Evolutionary conservation across 2,888 invertebrate species (phyloP).

Genomic region (Pristionchus arcanus): DNA sequence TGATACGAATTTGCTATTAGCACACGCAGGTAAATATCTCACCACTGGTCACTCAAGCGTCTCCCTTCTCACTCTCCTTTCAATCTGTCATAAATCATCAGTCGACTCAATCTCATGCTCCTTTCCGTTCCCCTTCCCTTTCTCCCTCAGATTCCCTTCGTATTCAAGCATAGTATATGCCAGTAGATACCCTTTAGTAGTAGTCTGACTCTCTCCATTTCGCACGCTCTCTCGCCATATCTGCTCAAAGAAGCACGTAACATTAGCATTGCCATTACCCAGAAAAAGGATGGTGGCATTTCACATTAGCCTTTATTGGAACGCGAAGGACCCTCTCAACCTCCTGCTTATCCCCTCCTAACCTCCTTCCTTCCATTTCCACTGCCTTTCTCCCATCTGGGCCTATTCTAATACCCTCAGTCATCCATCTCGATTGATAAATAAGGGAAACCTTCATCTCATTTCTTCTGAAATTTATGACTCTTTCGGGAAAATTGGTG

Average conservation of each 20-base stretch:
- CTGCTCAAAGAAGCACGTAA: not conserved
- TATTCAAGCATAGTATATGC: not conserved
- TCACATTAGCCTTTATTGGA: conserved; percentile 2
- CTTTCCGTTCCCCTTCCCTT: not conserved
- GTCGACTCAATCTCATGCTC: not conserved
- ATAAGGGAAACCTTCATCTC: not conserved
- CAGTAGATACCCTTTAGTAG: not conserved
- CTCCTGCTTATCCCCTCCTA: not conserved
- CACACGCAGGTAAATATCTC: too few relatives aligned
- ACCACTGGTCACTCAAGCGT: not conserved
- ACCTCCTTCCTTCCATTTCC: not conserved
- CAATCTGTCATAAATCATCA: conserved; percentile 49
- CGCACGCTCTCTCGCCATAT: not conserved
- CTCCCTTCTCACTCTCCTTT: not conserved
- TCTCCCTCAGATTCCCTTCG: not conserved
- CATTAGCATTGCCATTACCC: not conserved
- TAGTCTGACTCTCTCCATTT: not conserved
- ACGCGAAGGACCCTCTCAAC: not conserved
- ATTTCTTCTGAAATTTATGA: not conserved
- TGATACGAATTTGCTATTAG: not conserved
- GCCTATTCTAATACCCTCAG: not conserved
- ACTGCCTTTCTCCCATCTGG: conserved; percentile 13
- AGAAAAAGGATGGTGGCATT: not conserved
- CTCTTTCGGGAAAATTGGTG: not conserved
- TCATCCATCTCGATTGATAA: not conserved